Evolutionary conservation across 2,797 vertebrate genomes (phyloP), one percentile per base, ranked within the genome.

Genomic region (Ispidina lecontei): DNA sequence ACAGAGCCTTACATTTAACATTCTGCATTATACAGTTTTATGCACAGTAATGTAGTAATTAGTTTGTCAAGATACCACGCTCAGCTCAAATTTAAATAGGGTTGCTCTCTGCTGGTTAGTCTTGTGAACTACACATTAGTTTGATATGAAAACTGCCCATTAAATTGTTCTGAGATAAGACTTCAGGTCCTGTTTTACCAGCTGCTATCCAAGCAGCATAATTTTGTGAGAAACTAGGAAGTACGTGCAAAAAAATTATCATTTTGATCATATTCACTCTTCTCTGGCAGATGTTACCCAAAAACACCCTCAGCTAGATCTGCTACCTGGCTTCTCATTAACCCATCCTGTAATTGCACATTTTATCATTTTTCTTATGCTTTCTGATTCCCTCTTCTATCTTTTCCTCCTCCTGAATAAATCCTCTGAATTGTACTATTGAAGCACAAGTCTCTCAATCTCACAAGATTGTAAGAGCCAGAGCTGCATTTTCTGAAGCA

Each of bases 31-130:
- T 91, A 51, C 83, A 90, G 87, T 92, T 89, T 96, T 91, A 79
- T 89, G 91, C 84, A 70, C 79, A 91, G 93, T 95, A 96, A 96
- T 84, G 78, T 76, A 95, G 83, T 94, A 95, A 95, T 93, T 96
- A 96, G 47, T 68, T 90, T 82, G 91, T 94, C 39, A 59, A 94
- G 82, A 89, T 91, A 89, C 33, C 87, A 75, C 0, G 3, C 58
- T 88, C 52, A 67, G 55, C 39, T 70, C 90, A 90, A 93, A 79
- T 94, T 95, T 97, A 94, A 96, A 93, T 92, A 91, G 91, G 75
- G 86, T 95, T 96, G 96, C 95, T 91, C 95, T 97, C 96, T 97
- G 88, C 90, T 97, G 96, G 96, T 47, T 87, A 68, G 39, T 90
- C 80, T 64, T 49, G n/a, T 47, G 84, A 94, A 97, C 67, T 93